These are phyloP conservation scores for Plumapathes pennacea DNA, from an alignment of 92 coral and sea anemone species.

Conservation along the genomic window DNA sequence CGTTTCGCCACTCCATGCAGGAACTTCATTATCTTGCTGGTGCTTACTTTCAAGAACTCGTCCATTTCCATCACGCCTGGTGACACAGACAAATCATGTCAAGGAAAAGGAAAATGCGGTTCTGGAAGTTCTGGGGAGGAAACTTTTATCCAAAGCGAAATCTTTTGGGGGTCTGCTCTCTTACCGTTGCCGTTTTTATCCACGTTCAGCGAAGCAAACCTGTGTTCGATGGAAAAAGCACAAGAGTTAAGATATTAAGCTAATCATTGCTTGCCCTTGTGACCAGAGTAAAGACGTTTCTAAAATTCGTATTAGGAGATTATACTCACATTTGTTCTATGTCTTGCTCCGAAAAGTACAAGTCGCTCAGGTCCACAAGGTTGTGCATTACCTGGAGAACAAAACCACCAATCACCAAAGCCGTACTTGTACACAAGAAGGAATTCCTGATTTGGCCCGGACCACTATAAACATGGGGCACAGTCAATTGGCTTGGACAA, in stretches of 20 bases:
- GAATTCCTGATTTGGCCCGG: no score
- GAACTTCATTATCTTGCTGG: conserved; percentile 60
- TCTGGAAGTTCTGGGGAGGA: neutral
- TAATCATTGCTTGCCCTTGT: neutral
- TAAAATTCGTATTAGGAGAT: neutral
- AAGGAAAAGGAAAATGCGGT: neutral
- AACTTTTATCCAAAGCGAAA: neutral
- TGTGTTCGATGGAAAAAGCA: neutral
- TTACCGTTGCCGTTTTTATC: conserved; percentile 73
- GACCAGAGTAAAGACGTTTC: neutral
- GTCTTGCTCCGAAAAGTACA: conserved; percentile 82
- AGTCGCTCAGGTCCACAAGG: conserved; percentile 78
- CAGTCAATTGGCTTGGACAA: no score
- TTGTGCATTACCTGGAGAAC: conserved; percentile 77
- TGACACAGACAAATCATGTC: neutral
- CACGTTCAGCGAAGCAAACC: conserved; percentile 68
- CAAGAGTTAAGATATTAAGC: neutral
- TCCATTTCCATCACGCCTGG: conserved; percentile 65
- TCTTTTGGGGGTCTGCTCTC: neutral
- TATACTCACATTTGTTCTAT: conserved; percentile 75
- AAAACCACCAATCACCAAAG: neutral
- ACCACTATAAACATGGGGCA: no score
- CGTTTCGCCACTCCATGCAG: conserved; percentile 64
- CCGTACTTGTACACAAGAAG: no score
- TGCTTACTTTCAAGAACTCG: conserved; percentile 71